These are phyloP conservation scores for Mongoloraphidia duomilia DNA, from an alignment of 2,888 invertebrate genomes.

Conservation along the genomic window DNA sequence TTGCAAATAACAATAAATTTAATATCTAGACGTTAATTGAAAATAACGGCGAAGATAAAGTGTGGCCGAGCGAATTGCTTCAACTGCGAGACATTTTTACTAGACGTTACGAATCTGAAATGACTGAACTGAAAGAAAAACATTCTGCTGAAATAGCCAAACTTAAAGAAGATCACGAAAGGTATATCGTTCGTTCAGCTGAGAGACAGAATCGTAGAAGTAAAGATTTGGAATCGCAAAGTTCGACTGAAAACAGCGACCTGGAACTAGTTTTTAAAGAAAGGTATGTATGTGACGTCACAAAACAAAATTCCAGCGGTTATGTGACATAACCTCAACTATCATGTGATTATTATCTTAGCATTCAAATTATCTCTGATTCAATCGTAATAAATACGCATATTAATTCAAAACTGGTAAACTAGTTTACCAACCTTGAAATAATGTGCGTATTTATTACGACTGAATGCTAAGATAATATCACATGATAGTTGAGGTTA, in stretches of 20 bases:
- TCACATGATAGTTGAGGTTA: no score
- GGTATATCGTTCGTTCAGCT: constrained; percentile 22
- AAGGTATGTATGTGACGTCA: constrained; percentile 30
- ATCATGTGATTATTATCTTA: no score
- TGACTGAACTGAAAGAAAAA: constrained; percentile 37
- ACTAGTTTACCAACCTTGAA: no score
- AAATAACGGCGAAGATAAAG: constrained; percentile 51
- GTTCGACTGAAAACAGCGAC: constrained; percentile 36
- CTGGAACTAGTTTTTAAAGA: constrained; percentile 43
- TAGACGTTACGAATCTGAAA: constrained; percentile 45
- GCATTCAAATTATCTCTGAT: no score
- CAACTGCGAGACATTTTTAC: constrained; percentile 58
- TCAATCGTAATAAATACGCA: no score
- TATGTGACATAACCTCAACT: no score
- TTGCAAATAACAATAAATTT: neutral
- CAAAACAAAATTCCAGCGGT: no score
- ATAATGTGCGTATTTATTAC: no score
- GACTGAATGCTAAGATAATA: no score
- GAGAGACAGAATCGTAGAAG: constrained; percentile 24
- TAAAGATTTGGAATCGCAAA: constrained; percentile 22
- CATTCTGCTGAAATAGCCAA: constrained; percentile 47
- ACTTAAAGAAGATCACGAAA: constrained; percentile 23
- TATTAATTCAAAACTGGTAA: no score
- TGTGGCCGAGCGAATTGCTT: constrained; percentile 64
- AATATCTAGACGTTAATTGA: constrained; percentile 46